Evolutionary conservation across 1,140 invertebrate species (phyloP), one percentile per base, ranked within the genome.

Genomic region (Formica selysi): DNA sequence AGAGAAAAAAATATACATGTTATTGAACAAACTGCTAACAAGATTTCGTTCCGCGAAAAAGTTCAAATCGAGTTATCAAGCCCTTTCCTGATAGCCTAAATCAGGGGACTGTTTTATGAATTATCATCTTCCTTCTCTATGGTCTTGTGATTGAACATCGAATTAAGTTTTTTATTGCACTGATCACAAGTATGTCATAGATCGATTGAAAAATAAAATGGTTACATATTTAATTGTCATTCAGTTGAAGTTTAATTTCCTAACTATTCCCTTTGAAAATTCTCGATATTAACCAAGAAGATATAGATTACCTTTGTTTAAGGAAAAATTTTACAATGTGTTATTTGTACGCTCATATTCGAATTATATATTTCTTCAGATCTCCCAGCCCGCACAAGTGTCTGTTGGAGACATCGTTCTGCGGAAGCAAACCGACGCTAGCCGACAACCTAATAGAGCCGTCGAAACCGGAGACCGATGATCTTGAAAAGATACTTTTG

Each of bases 381-480:
- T 98, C 98, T 10, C 98, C 98, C 0, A 98, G 98, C 41, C 98
- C 98, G 6, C 98, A 98, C 94, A 97, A 97, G 94, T 98, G 98
- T 96, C 95, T 98, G 29, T 95, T 98, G 29, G 98, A 98, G 95
- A 98, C 98, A 0, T 98, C 98, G 0, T 98, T 98, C 93, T 98
- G 98, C 92, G 98, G 98, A 0, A 97, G 97, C 68, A 98, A 97
- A 90, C 97, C 97, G 64, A 93, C 93, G 0, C 64, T 95, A 73
- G 91, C 92, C 6, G 93, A 94, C 80, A 93, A 94, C 81, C 65
- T 93, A 26, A 94, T 93, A 48, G 95, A 95, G 57, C 92, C 94
- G 22, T 93, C 94, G 38, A 96, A 96, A 90, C 93, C 93, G 3
- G 96, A 96, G 80, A 94, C 95, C 0, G 96, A 97, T 67, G 95